phyloP scores from a whole-genome alignment of 2,113 vertebrate genomes.

The Perognathus longimembris region DNA sequence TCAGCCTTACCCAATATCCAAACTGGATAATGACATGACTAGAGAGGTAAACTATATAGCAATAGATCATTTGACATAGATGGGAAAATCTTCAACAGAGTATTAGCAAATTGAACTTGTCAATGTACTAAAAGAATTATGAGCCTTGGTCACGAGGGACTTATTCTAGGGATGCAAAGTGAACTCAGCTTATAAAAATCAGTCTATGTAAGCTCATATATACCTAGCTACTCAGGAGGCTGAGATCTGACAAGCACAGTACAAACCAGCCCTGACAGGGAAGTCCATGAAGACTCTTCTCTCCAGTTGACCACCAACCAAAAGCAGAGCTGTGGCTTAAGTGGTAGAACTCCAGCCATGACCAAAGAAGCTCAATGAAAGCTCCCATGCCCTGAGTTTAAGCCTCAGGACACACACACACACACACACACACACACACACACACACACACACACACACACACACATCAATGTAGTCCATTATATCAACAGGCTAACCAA shows the following conservation, averaged over 20 bases:
- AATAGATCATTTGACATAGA: background rate
- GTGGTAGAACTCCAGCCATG: no score
- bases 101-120: background rate
- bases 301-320: no score
- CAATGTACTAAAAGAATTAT: background rate
- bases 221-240: no score
- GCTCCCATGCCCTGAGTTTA: no score
- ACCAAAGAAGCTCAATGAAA: no score
- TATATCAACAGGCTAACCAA: no score
- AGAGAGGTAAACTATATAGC: background rate
- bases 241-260: no score
- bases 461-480: background rate
- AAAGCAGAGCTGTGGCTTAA: no score
- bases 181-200: background rate
- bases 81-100: slow-evolving; percentile 1
- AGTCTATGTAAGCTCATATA: background rate
- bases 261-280: no score
- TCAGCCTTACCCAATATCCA: background rate
- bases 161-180: background rate
- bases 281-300: no score
- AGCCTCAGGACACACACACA: no score
- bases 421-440: background rate
- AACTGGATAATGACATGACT: background rate
- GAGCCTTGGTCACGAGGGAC: background rate
- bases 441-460: background rate